phyloP scores from a whole-genome alignment of 2,888 invertebrate genomes.

The Cryptosula pallasiana region DNA sequence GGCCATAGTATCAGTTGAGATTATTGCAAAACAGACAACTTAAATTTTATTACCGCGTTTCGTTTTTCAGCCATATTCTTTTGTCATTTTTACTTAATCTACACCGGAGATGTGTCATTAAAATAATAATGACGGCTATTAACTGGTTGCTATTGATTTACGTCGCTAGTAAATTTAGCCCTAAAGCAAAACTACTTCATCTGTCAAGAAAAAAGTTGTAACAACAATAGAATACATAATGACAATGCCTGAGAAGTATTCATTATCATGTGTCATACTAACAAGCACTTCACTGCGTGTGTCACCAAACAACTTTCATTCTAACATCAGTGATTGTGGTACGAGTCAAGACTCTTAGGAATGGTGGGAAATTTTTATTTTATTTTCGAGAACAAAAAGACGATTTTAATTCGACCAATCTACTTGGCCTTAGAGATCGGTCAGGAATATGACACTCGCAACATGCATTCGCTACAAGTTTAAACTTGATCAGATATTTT shows the following conservation, averaged over 20 bases:
- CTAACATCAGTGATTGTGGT: neutral
- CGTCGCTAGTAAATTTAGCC: too few species aligned
- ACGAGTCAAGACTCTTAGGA: neutral
- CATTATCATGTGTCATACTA: neutral
- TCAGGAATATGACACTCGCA: too few species aligned
- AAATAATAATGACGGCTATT: too few species aligned
- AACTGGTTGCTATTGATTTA: too few species aligned
- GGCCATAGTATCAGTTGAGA: neutral
- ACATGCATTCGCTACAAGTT: neutral
- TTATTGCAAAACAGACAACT: neutral
- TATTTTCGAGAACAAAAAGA: neutral
- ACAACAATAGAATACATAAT: neutral
- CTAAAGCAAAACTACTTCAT: neutral
- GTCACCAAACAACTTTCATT: neutral
- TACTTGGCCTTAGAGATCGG: neutral
- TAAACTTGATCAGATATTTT: neutral
- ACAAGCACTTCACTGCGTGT: neutral
- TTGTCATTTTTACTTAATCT: too few species aligned
- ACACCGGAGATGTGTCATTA: too few species aligned
- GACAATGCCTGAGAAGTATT: neutral
- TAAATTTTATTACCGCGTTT: too few species aligned
- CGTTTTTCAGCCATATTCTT: too few species aligned
- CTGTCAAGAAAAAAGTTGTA: neutral
- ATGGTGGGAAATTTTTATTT: slow-evolving; percentile 9
- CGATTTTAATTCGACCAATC: neutral